These are phyloP conservation scores for Lipotes vexillifer DNA, from an alignment of 2,113 vertebrate genomes.

Conservation along the genomic window DNA sequence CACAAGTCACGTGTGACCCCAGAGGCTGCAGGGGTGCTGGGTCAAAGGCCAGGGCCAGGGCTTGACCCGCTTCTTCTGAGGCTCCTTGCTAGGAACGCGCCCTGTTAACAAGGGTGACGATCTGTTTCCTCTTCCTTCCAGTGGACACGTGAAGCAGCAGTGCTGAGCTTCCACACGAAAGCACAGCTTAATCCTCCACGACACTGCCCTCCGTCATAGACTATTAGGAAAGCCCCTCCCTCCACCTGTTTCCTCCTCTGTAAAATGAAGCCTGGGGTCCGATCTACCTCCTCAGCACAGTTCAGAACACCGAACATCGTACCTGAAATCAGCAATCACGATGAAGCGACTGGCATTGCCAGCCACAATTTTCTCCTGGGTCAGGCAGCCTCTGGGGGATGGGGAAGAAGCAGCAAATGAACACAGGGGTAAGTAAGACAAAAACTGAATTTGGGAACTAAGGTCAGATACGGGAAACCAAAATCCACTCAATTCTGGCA, in stretches of 20 bases:
- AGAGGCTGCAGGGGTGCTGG: not conserved
- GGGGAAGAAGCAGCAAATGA: not conserved
- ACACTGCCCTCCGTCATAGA: not conserved
- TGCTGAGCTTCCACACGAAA: not conserved
- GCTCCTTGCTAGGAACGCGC: not conserved
- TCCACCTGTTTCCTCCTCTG: not conserved
- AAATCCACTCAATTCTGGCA: not conserved
- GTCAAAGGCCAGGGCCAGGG: not conserved
- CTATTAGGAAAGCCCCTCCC: no score
- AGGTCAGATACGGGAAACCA: not conserved
- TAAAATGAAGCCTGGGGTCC: not conserved
- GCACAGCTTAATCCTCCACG: no score
- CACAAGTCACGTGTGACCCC: not conserved
- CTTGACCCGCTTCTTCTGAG: not conserved
- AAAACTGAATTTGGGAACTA: not conserved
- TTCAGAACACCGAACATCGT: not conserved
- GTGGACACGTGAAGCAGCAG: not conserved
- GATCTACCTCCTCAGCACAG: not conserved
- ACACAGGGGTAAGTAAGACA: not conserved
- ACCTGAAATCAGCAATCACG: constrained; percentile 98
- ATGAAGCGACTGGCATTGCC: constrained; percentile 94
- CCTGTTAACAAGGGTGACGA: not conserved
- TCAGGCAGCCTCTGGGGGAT: constrained; percentile 90
- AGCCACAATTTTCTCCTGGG: constrained; percentile 98
- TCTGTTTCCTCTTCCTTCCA: not conserved